Conservation (phyloP, 2,113 vertebrate species). For the Coptodon bakossiorum region DNA sequence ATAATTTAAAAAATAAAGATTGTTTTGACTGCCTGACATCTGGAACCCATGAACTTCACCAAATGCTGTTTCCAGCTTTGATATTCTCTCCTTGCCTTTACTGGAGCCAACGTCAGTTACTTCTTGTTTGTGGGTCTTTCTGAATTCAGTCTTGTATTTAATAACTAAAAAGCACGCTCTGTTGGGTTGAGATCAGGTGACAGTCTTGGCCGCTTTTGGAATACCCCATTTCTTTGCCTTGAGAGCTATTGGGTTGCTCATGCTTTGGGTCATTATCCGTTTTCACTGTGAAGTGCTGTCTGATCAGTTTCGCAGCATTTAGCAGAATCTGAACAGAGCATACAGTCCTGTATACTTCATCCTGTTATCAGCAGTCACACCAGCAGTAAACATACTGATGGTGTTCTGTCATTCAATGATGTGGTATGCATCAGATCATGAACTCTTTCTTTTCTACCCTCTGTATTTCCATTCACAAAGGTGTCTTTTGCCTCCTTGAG, state of each 20-base stretch:
- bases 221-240: background rate
- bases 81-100: background rate
- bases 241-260: background rate
- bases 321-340: background rate
- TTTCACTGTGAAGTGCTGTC: background rate
- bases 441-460: background rate
- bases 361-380: background rate
- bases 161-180: background rate
- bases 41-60: background rate
- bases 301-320: background rate
- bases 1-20: background rate
- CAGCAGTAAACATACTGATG: background rate
- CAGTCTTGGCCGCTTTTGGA: background rate
- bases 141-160: background rate
- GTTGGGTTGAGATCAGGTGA: background rate
- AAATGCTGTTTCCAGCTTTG: background rate
- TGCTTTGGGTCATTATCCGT: background rate
- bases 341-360: background rate
- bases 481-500: background rate
- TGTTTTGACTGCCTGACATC: background rate
- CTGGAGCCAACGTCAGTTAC: background rate
- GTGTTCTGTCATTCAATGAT: background rate
- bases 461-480: background rate
- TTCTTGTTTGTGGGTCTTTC: background rate
- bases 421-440: background rate